phyloP scores from a whole-genome alignment of 2,113 vertebrate genomes.

The Marcusenius ussheri region DNA sequence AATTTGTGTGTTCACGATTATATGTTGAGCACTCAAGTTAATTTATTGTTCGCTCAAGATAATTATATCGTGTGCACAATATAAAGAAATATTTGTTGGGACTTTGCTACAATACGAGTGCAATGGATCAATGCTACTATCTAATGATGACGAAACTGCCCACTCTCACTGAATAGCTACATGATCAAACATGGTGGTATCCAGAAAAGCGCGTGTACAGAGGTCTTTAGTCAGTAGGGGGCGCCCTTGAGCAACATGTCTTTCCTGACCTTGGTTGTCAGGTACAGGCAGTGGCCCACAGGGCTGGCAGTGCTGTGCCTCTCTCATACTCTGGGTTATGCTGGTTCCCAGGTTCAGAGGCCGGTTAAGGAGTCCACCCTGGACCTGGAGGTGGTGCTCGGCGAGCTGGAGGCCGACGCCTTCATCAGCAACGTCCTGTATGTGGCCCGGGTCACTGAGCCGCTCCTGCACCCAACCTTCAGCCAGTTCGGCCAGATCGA shows the following conservation, averaged over 20 bases:
- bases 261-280: background rate
- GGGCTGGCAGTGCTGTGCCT: background rate
- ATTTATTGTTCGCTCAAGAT: background rate
- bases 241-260: background rate
- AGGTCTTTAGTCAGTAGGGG: background rate
- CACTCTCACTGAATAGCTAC: background rate
- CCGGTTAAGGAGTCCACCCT: slow-evolving; percentile 61
- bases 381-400: slow-evolving; percentile 63
- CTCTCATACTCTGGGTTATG: background rate
- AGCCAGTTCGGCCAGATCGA: slow-evolving; percentile 56
- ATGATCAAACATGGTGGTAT: background rate
- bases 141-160: background rate
- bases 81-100: background rate
- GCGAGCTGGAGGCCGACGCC: slow-evolving; percentile 59
- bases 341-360: slow-evolving; percentile 65
- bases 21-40: background rate
- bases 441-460: slow-evolving; percentile 54
- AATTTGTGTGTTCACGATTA: background rate
- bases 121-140: background rate
- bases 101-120: background rate
- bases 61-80: background rate
- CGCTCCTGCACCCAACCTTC: slow-evolving; percentile 55
- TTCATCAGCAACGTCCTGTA: slow-evolving; percentile 63
- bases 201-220: background rate
- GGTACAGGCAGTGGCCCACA: background rate